Percentiles rank a stretch among this genome's conserved stretches.
Conservation (phyloP, 2,797 vertebrate genomes). For the Pogoniulus pusillus region DNA sequence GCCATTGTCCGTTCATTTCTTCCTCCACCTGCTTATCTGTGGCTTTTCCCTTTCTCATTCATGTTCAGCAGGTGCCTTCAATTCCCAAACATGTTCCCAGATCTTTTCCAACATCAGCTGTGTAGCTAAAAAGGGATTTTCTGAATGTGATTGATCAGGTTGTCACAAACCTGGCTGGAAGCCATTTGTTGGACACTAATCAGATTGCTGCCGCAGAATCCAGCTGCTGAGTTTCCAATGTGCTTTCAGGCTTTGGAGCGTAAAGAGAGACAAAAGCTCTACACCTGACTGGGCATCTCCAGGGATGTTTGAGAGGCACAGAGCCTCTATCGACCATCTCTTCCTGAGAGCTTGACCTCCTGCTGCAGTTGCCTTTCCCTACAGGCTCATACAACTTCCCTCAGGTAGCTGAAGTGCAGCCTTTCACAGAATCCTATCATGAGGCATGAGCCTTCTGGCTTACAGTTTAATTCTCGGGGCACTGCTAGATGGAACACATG, state of each 20-base stretch:
- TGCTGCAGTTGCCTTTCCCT: not conserved
- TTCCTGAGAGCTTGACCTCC: not conserved
- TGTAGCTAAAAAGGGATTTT: slow-evolving; percentile 51
- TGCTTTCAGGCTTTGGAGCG: not conserved
- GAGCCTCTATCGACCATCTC: not conserved
- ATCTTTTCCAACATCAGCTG: slow-evolving; percentile 26
- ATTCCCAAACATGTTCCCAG: slow-evolving; percentile 22
- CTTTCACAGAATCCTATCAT: not conserved
- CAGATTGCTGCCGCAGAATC: slow-evolving; percentile 27
- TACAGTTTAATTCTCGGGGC: not conserved
- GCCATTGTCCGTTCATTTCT: not conserved
- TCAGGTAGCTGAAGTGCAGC: not conserved
- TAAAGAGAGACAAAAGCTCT: slow-evolving; percentile 14
- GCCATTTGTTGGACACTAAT: slow-evolving; percentile 50
- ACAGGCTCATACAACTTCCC: not conserved
- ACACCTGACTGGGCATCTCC: slow-evolving; percentile 26
- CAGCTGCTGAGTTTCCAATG: slow-evolving; percentile 34
- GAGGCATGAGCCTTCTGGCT: not conserved
- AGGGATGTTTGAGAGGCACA: slow-evolving; percentile 1
- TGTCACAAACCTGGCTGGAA: slow-evolving; percentile 60
- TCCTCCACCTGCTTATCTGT: not conserved
- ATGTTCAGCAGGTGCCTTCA: slow-evolving; percentile 13
- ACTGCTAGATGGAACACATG: not conserved
- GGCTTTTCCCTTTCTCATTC: slow-evolving; percentile 1
- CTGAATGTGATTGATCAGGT: slow-evolving; percentile 49